Evolutionary conservation across 2,888 invertebrate genomes (phyloP).

Genomic region (Danaus chrysippus): DNA sequence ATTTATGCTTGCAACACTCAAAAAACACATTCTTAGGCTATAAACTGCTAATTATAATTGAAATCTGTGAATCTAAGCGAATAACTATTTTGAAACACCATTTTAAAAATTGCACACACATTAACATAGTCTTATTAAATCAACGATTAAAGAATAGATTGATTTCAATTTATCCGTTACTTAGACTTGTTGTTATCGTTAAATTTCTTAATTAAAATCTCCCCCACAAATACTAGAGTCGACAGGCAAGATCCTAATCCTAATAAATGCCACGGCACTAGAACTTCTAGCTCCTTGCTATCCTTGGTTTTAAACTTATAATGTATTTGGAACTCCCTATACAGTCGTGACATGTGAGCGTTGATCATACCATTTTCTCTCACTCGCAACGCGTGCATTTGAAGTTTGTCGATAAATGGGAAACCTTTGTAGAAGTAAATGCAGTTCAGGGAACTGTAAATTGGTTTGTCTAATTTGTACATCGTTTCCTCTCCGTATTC

Average conservation of each 20-base stretch:
- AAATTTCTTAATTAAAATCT: constrained; percentile 21
- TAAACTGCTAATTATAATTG: too few species aligned
- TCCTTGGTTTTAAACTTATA: constrained; percentile 10
- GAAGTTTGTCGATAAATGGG: constrained; percentile 40
- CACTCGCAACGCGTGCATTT: constrained; percentile 38
- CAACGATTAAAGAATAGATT: constrained; percentile 10
- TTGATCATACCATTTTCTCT: constrained; percentile 48
- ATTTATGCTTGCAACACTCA: too few species aligned
- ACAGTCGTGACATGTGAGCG: constrained; percentile 19
- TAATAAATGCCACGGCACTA: constrained; percentile 46
- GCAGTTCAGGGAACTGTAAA: constrained; percentile 46
- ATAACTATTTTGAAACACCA: too few species aligned
- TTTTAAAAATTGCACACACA: too few species aligned
- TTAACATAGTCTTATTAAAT: too few species aligned
- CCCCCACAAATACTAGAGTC: constrained; percentile 33
- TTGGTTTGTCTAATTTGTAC: constrained; percentile 37
- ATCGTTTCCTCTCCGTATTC: constrained; percentile 35
- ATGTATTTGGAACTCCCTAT: constrained; percentile 13
- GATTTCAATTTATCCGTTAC: constrained; percentile 2
- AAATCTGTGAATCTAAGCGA: too few species aligned
- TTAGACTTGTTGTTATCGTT: constrained; percentile 9
- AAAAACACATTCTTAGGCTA: too few species aligned
- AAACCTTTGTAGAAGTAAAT: constrained; percentile 59
- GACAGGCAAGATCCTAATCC: constrained; percentile 38
- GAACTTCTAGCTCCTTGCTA: constrained; percentile 28